These are phyloP conservation scores for Julus scandinavius DNA, from an alignment of 2,888 invertebrate species.

Conservation along the genomic window DNA sequence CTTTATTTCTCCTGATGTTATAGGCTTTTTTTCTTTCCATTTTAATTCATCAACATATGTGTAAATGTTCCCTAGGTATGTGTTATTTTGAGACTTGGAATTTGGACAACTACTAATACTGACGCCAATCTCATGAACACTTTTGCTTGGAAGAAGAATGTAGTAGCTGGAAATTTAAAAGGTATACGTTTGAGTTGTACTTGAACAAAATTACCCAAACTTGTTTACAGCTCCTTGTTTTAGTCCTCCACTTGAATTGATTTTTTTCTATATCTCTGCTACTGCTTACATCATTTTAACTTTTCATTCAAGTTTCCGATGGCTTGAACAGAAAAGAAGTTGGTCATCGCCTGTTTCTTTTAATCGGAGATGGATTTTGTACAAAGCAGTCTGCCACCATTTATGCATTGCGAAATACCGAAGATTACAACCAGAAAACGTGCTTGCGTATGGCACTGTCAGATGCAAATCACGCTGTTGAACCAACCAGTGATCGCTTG, in stretches of 20 bases:
- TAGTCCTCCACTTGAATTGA: neutral
- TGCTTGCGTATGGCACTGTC: neutral
- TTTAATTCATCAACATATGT: neutral
- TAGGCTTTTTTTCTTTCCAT: neutral
- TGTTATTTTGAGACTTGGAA: slow-evolving; percentile 24
- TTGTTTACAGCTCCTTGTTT: neutral
- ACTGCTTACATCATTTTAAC: neutral
- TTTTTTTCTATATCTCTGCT: too few relatives aligned
- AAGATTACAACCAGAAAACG: neutral
- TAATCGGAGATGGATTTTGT: slow-evolving; percentile 28
- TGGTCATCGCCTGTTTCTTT: slow-evolving; percentile 39
- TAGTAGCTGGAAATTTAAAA: slow-evolving; percentile 1
- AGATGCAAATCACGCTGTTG: neutral
- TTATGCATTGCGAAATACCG: slow-evolving; percentile 10
- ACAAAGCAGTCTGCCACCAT: neutral
- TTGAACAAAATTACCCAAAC: neutral
- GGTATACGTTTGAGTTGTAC: neutral
- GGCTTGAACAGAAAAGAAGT: neutral
- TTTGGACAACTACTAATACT: neutral
- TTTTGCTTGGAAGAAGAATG: slow-evolving; percentile 31
- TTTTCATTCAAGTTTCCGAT: neutral
- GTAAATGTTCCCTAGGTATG: neutral
- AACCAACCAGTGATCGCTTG: neutral
- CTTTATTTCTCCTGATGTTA: neutral
- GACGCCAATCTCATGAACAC: neutral